Conservation (phyloP, 2,888 invertebrate species). For the Timema podura region DNA sequence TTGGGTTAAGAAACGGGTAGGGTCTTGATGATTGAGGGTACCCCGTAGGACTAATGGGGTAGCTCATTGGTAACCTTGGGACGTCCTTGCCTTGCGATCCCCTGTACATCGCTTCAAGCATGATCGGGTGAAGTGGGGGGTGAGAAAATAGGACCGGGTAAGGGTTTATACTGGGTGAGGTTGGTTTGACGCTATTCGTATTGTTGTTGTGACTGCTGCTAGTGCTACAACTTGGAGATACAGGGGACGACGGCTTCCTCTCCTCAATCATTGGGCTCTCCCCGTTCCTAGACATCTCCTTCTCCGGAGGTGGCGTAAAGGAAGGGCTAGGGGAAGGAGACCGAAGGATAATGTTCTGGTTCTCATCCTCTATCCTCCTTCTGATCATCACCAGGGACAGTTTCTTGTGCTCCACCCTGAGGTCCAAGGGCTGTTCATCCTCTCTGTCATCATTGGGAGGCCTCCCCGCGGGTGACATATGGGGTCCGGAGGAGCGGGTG, state of each 20-base stretch:
- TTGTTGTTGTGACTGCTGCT: background rate
- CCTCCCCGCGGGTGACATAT: slow-evolving; percentile 42
- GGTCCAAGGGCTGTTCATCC: slow-evolving; percentile 81
- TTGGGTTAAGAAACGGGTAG: slow-evolving; percentile 48
- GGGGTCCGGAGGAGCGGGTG: slow-evolving; percentile 34
- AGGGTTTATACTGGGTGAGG: slow-evolving; percentile 27
- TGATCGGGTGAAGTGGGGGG: slow-evolving; percentile 63
- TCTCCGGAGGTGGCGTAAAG: slow-evolving; percentile 23
- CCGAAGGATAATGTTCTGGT: slow-evolving; percentile 68
- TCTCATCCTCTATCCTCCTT: slow-evolving; percentile 71
- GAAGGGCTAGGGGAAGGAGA: slow-evolving; percentile 37
- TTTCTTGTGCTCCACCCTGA: slow-evolving; percentile 82
- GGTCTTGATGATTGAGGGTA: slow-evolving; percentile 44
- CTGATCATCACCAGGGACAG: slow-evolving; percentile 46
- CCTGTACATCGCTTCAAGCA: slow-evolving; percentile 66
- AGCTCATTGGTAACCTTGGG: slow-evolving; percentile 56
- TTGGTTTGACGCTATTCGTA: slow-evolving; percentile 15
- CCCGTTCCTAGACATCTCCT: slow-evolving; percentile 40
- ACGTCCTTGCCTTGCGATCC: slow-evolving; percentile 54
- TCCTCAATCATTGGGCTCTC: slow-evolving; percentile 40
- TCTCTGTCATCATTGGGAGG: slow-evolving; percentile 43
- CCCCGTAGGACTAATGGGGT: slow-evolving; percentile 49
- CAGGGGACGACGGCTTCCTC: slow-evolving; percentile 22
- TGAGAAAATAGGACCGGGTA: slow-evolving; percentile 55
- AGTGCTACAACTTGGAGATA: slow-evolving; percentile 15